Conservation (phyloP, 2,888 invertebrate genomes). For the Bimastos eiseni region DNA sequence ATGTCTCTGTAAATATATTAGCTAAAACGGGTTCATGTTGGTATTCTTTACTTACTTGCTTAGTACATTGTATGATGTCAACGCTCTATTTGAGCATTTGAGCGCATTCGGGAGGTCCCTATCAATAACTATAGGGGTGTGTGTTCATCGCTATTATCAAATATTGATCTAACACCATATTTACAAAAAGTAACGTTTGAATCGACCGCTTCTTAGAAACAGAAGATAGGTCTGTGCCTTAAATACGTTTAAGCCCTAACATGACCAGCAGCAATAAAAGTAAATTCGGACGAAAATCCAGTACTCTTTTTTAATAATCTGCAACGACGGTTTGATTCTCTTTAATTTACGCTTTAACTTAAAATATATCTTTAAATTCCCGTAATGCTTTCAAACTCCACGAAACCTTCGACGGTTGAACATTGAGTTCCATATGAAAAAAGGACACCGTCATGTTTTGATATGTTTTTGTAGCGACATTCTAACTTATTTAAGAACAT, state of each 20-base stretch:
- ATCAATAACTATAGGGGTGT: no score
- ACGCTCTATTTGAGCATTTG: no score
- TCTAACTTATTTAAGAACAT: no score
- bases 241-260: not conserved
- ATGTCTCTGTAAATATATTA: no score
- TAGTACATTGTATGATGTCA: no score
- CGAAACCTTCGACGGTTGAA: not conserved
- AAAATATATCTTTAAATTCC: not conserved
- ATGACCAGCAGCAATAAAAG: not conserved
- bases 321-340: not conserved
- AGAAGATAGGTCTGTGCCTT: not conserved
- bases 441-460: no score
- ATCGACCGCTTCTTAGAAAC: not conserved
- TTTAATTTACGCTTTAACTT: not conserved
- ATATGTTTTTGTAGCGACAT: not conserved
- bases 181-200: not conserved
- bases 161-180: not conserved
- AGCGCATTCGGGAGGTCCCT: no score
- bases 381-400: not conserved
- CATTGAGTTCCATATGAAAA: not conserved
- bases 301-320: not conserved
- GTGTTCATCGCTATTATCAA: not conserved
- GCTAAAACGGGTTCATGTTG: no score
- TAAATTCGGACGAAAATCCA: not conserved
- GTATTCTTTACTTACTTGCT: no score